These are phyloP conservation scores for Lacanobia wlatinum DNA, from an alignment of 2,888 invertebrate species.

Conservation along the genomic window DNA sequence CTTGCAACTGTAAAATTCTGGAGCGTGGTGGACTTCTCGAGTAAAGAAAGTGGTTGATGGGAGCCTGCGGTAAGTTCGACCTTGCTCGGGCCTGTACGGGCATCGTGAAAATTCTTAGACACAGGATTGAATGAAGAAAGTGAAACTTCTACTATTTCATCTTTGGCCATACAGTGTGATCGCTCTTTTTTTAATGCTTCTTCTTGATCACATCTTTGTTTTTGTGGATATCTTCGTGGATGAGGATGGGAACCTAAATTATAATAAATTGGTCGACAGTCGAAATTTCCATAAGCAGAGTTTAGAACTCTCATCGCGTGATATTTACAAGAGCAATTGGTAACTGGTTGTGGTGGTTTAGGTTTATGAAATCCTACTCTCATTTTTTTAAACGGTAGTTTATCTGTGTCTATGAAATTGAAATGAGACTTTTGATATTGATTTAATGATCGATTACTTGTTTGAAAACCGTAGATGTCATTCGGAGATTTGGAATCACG, in stretches of 20 bases:
- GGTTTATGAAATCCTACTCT: conserved; percentile 32
- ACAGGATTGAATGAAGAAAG: conserved; percentile 42
- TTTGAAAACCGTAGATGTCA: conserved; percentile 64
- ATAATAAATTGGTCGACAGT: conserved; percentile 29
- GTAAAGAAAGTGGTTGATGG: neutral
- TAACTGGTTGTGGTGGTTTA: conserved; percentile 13
- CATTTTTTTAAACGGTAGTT: conserved; percentile 43
- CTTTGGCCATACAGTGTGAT: conserved; percentile 18
- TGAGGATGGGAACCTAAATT: conserved; percentile 25
- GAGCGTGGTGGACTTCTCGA: neutral
- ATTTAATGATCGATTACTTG: conserved; percentile 41
- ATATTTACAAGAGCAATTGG: conserved; percentile 30
- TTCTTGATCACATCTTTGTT: neutral
- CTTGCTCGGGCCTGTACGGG: conserved; percentile 35
- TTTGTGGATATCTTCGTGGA: neutral
- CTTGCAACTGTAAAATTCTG: neutral
- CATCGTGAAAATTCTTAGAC: conserved; percentile 37
- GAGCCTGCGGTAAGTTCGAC: neutral
- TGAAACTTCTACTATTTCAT: conserved; percentile 51
- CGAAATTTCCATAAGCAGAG: neutral
- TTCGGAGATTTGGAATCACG: conserved; percentile 27
- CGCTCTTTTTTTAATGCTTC: neutral
- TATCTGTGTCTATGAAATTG: conserved; percentile 42
- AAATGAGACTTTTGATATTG: conserved; percentile 44
- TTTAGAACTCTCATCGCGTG: conserved; percentile 41